phyloP scores from a whole-genome alignment of 1,140 invertebrate species.

The Hycleus phaleratus region DNA sequence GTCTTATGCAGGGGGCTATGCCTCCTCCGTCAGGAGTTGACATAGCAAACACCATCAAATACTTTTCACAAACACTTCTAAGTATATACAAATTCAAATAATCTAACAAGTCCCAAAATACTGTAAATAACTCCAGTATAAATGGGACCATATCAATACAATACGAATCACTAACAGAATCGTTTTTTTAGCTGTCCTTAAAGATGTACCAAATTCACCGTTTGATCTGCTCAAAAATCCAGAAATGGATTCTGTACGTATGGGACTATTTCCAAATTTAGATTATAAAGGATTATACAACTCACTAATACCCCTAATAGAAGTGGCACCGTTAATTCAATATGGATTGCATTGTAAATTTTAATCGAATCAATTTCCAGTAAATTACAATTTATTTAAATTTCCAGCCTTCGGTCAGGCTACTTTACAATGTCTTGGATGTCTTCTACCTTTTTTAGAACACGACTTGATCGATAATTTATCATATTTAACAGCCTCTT shows the following conservation, averaged over 20 bases:
- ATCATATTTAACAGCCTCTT: constrained; percentile 88
- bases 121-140: background rate
- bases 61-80: constrained; percentile 93
- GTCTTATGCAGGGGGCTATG: constrained; percentile 83
- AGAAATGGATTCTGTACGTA: constrained; percentile 73
- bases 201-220: constrained; percentile 88
- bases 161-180: background rate
- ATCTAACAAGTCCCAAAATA: constrained; percentile 2
- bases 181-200: constrained; percentile 68
- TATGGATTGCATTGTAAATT: constrained; percentile 68
- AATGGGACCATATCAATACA: background rate
- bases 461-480: constrained; percentile 92
- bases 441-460: constrained; percentile 92
- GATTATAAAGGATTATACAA: constrained; percentile 92
- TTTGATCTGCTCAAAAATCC: constrained; percentile 81
- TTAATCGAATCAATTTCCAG: background rate
- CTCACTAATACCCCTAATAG: constrained; percentile 69
- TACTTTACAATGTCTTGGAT: constrained; percentile 81
- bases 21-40: constrained; percentile 90
- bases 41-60: constrained; percentile 95
- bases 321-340: constrained; percentile 76
- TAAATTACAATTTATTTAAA: background rate
- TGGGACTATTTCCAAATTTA: constrained; percentile 87
- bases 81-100: constrained; percentile 56
- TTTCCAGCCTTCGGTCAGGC: constrained; percentile 82